A percentile compares a stretch with the other conserved stretches of the same genome.
phyloP scores from a whole-genome alignment of 2,888 invertebrate genomes.

The Apodemia duryi region DNA sequence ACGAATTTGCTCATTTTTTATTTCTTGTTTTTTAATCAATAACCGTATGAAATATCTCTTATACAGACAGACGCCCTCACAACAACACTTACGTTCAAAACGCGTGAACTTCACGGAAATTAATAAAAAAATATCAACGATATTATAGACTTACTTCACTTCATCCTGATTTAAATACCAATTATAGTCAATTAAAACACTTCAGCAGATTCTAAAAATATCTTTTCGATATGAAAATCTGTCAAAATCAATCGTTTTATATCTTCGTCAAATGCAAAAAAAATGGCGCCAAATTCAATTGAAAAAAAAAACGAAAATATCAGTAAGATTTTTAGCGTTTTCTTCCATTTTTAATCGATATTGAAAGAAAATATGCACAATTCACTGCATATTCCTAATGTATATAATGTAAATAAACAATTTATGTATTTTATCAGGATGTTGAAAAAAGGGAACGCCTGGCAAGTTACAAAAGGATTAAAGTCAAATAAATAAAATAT shows the following conservation, averaged over 20 bases:
- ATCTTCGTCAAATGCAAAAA: too few species aligned
- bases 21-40: not conserved
- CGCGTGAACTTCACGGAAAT: conserved; percentile 28
- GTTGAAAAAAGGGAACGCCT: conserved; percentile 34
- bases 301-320: too few species aligned
- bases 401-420: too few species aligned
- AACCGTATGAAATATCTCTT: not conserved
- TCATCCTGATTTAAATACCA: conserved; percentile 1
- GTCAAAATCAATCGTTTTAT: not conserved
- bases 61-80: conserved; percentile 14
- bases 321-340: too few species aligned
- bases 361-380: too few species aligned
- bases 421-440: conserved; percentile 1
- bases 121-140: conserved; percentile 29
- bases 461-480: conserved; percentile 46
- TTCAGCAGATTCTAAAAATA: not conserved
- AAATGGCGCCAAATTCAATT: too few species aligned
- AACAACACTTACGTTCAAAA: conserved; percentile 31
- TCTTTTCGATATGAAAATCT: not conserved
- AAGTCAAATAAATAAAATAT: conserved; percentile 13
- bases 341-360: too few species aligned
- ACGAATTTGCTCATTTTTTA: not conserved
- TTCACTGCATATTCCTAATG: too few species aligned
- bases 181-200: not conserved
- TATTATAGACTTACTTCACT: conserved; percentile 9